These are phyloP conservation scores for Cenopis cana DNA, from an alignment of 2,888 invertebrate genomes.

Conservation along the genomic window DNA sequence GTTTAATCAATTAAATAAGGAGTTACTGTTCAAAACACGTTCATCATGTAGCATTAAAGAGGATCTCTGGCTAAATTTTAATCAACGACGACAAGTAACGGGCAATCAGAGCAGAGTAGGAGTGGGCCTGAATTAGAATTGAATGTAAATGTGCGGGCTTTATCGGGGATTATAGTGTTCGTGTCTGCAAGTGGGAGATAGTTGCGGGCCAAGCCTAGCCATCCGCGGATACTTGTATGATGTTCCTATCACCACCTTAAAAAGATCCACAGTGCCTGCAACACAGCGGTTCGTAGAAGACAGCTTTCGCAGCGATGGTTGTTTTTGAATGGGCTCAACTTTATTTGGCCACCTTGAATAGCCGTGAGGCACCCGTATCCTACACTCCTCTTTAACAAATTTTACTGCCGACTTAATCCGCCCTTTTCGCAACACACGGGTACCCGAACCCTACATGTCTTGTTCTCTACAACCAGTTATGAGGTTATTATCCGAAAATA, in stretches of 20 bases:
- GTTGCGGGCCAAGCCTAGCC: constrained; percentile 70
- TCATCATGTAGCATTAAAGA: constrained; percentile 42
- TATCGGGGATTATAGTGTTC: constrained; percentile 86
- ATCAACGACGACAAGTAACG: constrained; percentile 78
- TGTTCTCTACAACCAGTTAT: constrained; percentile 73
- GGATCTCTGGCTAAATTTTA: constrained; percentile 62
- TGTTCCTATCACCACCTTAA: constrained; percentile 57
- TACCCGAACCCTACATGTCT: constrained; percentile 70
- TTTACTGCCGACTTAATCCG: constrained; percentile 81
- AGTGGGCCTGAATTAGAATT: constrained; percentile 83
- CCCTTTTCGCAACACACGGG: constrained; percentile 67
- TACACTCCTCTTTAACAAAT: constrained; percentile 79
- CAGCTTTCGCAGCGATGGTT: not conserved
- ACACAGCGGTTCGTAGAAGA: constrained; percentile 10
- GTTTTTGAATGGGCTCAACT: constrained; percentile 50
- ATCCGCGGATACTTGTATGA: constrained; percentile 69
- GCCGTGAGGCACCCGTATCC: constrained; percentile 76
- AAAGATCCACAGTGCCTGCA: constrained; percentile 50
- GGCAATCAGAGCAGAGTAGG: constrained; percentile 79
- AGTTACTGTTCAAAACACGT: constrained; percentile 30
- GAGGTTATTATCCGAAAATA: constrained; percentile 78
- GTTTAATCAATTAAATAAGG: constrained; percentile 11
- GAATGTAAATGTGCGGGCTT: constrained; percentile 87
- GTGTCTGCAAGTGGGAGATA: constrained; percentile 82
- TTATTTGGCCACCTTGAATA: constrained; percentile 56